Conservation (phyloP, 2,888 invertebrate species). For the Holacanthella duospinosa region DNA sequence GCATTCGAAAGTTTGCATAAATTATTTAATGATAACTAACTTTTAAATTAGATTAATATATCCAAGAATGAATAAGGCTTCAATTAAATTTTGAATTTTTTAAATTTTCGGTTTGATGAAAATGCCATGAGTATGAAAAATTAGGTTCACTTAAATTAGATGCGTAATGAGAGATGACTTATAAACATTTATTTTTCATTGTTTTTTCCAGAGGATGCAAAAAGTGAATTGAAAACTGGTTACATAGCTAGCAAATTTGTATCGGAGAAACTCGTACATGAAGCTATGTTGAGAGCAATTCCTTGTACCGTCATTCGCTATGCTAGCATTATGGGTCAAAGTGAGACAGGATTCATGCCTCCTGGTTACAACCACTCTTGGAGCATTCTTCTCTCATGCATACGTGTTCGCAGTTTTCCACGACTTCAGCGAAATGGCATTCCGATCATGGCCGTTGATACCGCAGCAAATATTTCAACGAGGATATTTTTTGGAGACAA, state of each 20-base stretch:
- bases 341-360: constrained; percentile 21
- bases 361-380: constrained; percentile 22
- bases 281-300: constrained; percentile 21
- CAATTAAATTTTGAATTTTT: too few species aligned
- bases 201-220: too few species aligned
- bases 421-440: constrained; percentile 5
- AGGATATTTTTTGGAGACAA: constrained; percentile 23
- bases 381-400: constrained; percentile 21
- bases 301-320: constrained; percentile 21
- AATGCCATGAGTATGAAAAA: too few species aligned
- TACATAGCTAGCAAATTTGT: constrained; percentile 25
- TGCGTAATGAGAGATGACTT: too few species aligned
- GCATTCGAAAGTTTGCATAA: too few species aligned
- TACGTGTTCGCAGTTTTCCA: constrained; percentile 22
- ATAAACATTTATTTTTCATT: too few species aligned
- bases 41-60: too few species aligned
- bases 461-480: constrained; percentile 19
- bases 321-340: constrained; percentile 23
- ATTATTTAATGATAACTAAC: too few species aligned
- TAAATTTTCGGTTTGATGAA: too few species aligned
- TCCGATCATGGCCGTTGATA: constrained; percentile 20
- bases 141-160: too few species aligned
- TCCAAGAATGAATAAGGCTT: too few species aligned
- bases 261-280: constrained; percentile 18
- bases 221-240: too few species aligned